Evolutionary conservation across 2,113 vertebrate species (phyloP).

Genomic region (Struthio camelus): DNA sequence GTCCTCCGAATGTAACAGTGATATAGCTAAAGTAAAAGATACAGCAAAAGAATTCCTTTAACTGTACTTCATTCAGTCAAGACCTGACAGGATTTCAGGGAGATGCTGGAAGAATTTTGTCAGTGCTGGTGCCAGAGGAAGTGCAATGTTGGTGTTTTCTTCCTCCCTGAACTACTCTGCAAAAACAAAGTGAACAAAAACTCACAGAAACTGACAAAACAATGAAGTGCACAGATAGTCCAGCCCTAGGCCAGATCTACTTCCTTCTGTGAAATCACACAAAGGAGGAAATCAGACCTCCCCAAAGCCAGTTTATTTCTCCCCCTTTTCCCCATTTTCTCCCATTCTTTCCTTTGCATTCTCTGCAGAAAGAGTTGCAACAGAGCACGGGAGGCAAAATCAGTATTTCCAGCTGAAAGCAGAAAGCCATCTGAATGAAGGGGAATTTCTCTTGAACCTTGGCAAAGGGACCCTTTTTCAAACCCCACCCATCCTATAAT

Average conservation of each 20-base stretch:
- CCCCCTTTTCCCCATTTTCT: too few species aligned
- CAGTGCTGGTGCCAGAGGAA: conserved; percentile 3
- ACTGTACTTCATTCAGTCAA: neutral
- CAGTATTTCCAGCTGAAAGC: neutral
- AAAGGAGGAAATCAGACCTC: neutral
- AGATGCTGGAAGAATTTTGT: neutral
- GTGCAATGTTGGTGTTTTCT: neutral
- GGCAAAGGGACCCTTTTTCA: neutral
- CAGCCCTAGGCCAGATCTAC: neutral
- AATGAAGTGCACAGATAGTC: neutral
- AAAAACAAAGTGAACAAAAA: neutral
- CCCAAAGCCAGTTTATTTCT: neutral
- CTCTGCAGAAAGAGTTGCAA: neutral
- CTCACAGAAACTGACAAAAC: neutral
- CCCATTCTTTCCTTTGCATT: neutral
- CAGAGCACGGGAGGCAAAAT: neutral
- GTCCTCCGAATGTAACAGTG: neutral
- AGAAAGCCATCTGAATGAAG: neutral
- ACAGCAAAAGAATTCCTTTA: neutral
- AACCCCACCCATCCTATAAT: conserved; percentile 2
- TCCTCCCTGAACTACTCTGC: neutral
- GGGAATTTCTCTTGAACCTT: neutral
- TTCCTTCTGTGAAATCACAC: neutral
- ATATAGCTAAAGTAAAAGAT: neutral
- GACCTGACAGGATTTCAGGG: neutral